Percentiles rank a stretch among this genome's conserved stretches.
phyloP scores from a whole-genome alignment of 2,113 vertebrate species.

The Macroglossus sobrinus region DNA sequence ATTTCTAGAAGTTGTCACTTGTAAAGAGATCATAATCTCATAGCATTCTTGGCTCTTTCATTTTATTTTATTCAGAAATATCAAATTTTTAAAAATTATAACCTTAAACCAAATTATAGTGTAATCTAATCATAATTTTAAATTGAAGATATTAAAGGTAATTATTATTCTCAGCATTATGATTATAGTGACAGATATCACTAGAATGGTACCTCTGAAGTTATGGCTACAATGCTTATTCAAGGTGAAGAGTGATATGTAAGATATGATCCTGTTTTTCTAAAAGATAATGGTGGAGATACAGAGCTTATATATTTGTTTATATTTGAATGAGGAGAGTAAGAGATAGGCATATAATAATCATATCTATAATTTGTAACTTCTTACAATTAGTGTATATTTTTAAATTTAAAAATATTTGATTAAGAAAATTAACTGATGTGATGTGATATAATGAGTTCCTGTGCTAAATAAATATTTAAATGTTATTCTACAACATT shows the following conservation, averaged over 20 bases:
- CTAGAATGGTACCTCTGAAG: background rate
- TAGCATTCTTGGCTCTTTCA: background rate
- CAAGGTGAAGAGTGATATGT: background rate
- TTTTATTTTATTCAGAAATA: slow-evolving; percentile 1
- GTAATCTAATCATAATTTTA: background rate
- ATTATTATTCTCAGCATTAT: background rate
- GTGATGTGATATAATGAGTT: background rate
- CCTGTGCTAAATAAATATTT: background rate
- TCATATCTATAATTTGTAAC: background rate
- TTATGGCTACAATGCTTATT: background rate
- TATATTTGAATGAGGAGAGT: background rate
- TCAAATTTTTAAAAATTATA: background rate
- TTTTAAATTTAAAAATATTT: background rate
- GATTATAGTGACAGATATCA: background rate
- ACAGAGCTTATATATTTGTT: background rate
- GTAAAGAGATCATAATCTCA: background rate
- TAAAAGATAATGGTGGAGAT: background rate
- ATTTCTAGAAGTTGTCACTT: background rate
- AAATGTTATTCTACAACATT: background rate
- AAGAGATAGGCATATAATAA: background rate
- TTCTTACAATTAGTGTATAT: background rate
- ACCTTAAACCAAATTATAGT: background rate
- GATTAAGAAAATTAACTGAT: background rate
- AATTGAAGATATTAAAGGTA: background rate
- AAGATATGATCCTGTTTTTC: background rate